Base-by-base conservation (phyloP, 1,140 invertebrate genomes). In the Lutraria rhynchaena region DNA sequence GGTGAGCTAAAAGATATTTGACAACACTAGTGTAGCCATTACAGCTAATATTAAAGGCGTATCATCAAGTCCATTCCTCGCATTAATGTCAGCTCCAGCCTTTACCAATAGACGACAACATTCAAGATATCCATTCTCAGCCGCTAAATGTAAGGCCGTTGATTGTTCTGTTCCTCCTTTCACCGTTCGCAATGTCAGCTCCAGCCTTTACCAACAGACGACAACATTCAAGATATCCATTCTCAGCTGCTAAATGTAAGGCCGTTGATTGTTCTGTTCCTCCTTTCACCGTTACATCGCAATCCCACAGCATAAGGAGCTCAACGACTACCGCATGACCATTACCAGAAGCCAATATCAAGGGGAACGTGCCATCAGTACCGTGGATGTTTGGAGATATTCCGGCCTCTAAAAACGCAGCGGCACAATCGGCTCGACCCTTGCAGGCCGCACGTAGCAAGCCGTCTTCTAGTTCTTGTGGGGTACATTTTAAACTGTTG, bases 41-140 rank as follows among this genome's bases (percentile, higher is more conserved):
- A 19, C 96, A 96, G 97, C 95, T 85, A 98, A 93, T 88, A 98
- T 97, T 51, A 98, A 93, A 4, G 97, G 96, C 17, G 97, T 98
- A 44, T 97, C 97, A 15, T 87, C 86, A 44, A 85, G 61, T 24
- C 83, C 76, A 82, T 92, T 90, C 41, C 82, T 65, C 17, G 80
- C 69, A 74, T 90, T 89, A 11, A 89, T 81, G 80, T 87, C 85
- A 7, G 91, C 90, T 33, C 87, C 87, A 19, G 90, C 88, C 3
- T 91, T 90, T 3, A 94, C 89, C n/a, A 95, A 84, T 5, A 93
- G 81, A 70, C 94, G 92, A 37, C 94, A 89, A 74, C 94, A 94
- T 33, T 92, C 88, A n/a, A 93, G 91, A 24, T 93, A 93, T 19
- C 91, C 91, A 49, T 90, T 87, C 58, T 86, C 83, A 7, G 91